Base-by-base conservation (phyloP, 2,113 vertebrate genomes). In the Varanus komodoensis region DNA sequence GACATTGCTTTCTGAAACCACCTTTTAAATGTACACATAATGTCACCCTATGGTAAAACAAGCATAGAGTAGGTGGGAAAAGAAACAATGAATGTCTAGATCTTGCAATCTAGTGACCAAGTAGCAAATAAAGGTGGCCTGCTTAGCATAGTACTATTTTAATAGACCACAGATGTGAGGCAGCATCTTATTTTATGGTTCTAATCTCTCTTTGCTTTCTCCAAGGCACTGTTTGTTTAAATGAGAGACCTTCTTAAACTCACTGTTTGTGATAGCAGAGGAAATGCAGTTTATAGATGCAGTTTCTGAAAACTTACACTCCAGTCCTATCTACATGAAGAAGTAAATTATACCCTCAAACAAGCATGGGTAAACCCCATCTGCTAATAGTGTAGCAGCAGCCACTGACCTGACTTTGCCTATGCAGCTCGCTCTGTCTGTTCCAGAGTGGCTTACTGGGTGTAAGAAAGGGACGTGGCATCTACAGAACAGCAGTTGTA, bases 41-140 rank as follows among this genome's bases (percentile, higher is more conserved):
- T 64, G 80, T 50, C 82, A 61, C 83, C 48, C n/a, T 89, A 44
- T 78, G 32, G 91, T 73, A 88, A 92, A 91, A 92, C 89, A 78
- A 73, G 6, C 1, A 5, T 71, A 87, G 92, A 74, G 84, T 57
- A 93, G 89, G 67, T 67, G 91, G 90, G 86, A 92, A 91, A 68
- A 75, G 86, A 92, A 95, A 92, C 84, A 90, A 91, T 4, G 12
- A 34, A 73, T 80, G 52, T 27, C 92, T 86, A 89, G 80, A 93
- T 92, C 89, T 80, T 77, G 23, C 84, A 94, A 54, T 8, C 54
- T 52, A n/a, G 1, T 1, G 38, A 75, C 73, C 88, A 57, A 44
- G 34, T 82, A 77, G 83, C 38, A 79, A 81, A 69, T 69, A 57
- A 69, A 29, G n/a, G 17, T 87, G 89, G 54, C 82, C 78, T 38